phyloP scores from a whole-genome alignment of 1,140 invertebrate species.

The Achatina immaculata region DNA sequence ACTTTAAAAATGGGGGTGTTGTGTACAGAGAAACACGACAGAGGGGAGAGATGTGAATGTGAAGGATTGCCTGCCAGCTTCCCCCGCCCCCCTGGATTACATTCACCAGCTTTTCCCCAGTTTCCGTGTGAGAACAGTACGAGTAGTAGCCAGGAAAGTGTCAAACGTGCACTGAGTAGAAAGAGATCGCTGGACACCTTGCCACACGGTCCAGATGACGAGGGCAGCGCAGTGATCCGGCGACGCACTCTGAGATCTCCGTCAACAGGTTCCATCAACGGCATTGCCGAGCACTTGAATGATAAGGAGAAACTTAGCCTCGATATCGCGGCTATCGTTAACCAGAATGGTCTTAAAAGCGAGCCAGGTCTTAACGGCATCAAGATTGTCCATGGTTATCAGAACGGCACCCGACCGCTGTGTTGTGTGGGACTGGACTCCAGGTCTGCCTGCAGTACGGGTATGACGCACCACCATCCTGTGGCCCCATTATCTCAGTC shows the following conservation, averaged over 20 bases:
- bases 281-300: not conserved
- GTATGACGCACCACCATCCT: constrained; percentile 15
- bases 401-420: constrained; percentile 13
- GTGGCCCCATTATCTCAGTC: not conserved
- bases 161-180: not conserved
- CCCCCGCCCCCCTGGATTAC: constrained; percentile 20
- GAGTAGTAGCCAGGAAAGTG: not conserved
- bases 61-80: not conserved
- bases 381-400: not conserved
- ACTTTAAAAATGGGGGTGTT: constrained; percentile 26
- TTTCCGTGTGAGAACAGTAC: not conserved
- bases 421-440: constrained; percentile 7
- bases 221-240: not conserved
- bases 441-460: not conserved
- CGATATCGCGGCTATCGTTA: not conserved
- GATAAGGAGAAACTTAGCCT: constrained; percentile 9
- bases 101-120: constrained; percentile 12
- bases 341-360: constrained; percentile 6
- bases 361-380: not conserved
- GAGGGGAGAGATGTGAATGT: not conserved
- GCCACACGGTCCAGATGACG: not conserved
- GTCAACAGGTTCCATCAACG: constrained; percentile 13
- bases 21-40: constrained; percentile 33
- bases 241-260: constrained; percentile 13
- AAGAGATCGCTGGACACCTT: constrained; percentile 23